phyloP scores from a whole-genome alignment of 2,797 vertebrate species.

The Falco concolor region DNA sequence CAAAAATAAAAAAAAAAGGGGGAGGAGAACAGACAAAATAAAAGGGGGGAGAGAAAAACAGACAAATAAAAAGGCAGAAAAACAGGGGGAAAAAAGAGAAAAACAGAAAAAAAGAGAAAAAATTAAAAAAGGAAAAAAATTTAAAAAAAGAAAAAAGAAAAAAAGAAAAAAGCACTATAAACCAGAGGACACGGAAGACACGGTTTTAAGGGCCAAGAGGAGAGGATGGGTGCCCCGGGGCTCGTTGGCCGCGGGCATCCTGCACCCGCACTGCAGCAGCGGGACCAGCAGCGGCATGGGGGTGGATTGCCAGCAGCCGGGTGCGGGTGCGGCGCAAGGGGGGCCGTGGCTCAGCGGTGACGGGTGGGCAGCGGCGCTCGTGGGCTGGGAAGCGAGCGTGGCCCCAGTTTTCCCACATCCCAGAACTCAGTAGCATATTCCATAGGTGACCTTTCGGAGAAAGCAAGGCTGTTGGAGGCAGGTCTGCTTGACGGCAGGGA shows the following conservation, averaged over 20 bases:
- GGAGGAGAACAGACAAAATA: too few relatives aligned
- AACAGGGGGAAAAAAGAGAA: too few relatives aligned
- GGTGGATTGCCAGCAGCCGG: background rate
- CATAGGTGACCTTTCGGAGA: background rate
- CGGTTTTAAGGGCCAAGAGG: background rate
- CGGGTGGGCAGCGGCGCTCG: fast-evolving
- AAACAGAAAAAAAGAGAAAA: too few relatives aligned
- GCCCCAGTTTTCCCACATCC: fast-evolving
- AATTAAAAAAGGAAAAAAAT: too few relatives aligned
- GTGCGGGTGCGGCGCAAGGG: too few relatives aligned
- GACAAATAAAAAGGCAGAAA: too few relatives aligned
- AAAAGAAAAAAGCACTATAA: fast-evolving
- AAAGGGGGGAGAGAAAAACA: too few relatives aligned
- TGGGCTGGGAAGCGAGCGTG: background rate
- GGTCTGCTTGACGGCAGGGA: too few relatives aligned
- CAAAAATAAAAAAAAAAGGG: too few relatives aligned
- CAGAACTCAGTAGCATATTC: background rate
- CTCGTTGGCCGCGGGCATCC: background rate
- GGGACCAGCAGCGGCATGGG: too few relatives aligned
- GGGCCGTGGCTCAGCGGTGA: fast-evolving
- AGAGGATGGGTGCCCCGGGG: background rate
- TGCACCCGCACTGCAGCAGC: too few relatives aligned
- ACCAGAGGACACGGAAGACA: background rate
- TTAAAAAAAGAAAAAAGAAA: background rate
- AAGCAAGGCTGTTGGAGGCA: background rate